phyloP scores from a whole-genome alignment of 1,140 invertebrate genomes.

The Macrotrachela quadricornifera region DNA sequence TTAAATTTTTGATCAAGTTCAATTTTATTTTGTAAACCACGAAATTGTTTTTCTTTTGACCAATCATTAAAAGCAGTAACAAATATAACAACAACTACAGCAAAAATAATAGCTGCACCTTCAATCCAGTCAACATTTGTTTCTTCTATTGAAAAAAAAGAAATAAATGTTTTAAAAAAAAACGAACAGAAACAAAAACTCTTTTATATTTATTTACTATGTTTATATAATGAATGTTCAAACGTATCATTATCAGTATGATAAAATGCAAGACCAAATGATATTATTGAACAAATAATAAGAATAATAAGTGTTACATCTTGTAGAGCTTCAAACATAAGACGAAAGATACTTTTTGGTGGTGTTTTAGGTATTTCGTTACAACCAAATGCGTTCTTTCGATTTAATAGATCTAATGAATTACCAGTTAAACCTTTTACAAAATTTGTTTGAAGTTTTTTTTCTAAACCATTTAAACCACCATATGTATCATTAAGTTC shows the following conservation, averaged over 20 bases:
- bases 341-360: slow-evolving; percentile 87
- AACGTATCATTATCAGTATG: neutral
- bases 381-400: slow-evolving; percentile 78
- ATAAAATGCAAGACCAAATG: slow-evolving; percentile 29
- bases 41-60: slow-evolving; percentile 91
- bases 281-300: slow-evolving; percentile 26
- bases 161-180: neutral
- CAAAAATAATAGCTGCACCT: slow-evolving; percentile 84
- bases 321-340: slow-evolving; percentile 97
- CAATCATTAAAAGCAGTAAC: slow-evolving; percentile 98
- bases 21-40: slow-evolving; percentile 83
- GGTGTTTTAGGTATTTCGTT: slow-evolving; percentile 97
- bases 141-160: neutral
- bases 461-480: neutral
- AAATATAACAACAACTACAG: slow-evolving; percentile 87
- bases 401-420: slow-evolving; percentile 63
- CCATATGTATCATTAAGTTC: neutral
- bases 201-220: too few species aligned
- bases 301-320: slow-evolving; percentile 91
- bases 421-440: slow-evolving; percentile 58
- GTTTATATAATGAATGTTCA: too few species aligned
- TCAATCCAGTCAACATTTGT: slow-evolving; percentile 55
- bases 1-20: slow-evolving; percentile 96
- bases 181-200: too few species aligned
- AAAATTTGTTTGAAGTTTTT: neutral